Base-by-base conservation (phyloP, 2,797 vertebrate species). In the Falco cherrug region DNA sequence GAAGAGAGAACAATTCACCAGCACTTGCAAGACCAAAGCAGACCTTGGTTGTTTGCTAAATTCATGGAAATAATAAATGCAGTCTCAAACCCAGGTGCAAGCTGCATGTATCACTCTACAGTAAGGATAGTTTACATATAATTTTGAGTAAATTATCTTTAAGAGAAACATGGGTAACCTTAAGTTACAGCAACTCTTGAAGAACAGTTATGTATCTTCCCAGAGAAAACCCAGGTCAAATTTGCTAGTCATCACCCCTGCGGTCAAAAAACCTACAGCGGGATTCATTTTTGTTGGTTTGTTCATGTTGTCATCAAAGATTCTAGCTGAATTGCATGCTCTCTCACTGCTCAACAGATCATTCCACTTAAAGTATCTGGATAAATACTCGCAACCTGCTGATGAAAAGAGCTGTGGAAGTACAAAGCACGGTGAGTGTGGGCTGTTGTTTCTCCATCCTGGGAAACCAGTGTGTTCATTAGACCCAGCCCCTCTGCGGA, bases 391-490 rank as follows among this genome's bases (percentile, higher is more conserved):
- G 16, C 37, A 96, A 60, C 29, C 56, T 26, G 37, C 67, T 57
- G 87, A 20, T 43, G 61, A 75, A 61, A 41, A 54, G 83, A 68
- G 89, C 59, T 43, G 80, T 41, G 76, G 64, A 43, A 92, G 74
- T 3, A 28, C 69, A 91, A 51, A 75, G 82, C 74, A 10, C 5
- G 3, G 68, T 0, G 11, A 95, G 76, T 16, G 7, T 56, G 96
- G 95, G 95, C 95, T 91, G 94, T 77, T 97, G 97, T 87, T 95
- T 96, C 17, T 41, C 74, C 39, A 8, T 71, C 93, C 96, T 57
- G 64, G 25, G 11, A 96, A 97, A 96, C 77, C 76, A 18, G 9
- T 8, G 83, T 69, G 93, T 95, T 97, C 96, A 89, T 97, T 96
- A 97, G 92, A 50, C 35, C 50, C 33, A 6, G 75, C 71, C 93